phyloP scores from a whole-genome alignment of 2,113 vertebrate genomes.

The Burhinus oedicnemus region DNA sequence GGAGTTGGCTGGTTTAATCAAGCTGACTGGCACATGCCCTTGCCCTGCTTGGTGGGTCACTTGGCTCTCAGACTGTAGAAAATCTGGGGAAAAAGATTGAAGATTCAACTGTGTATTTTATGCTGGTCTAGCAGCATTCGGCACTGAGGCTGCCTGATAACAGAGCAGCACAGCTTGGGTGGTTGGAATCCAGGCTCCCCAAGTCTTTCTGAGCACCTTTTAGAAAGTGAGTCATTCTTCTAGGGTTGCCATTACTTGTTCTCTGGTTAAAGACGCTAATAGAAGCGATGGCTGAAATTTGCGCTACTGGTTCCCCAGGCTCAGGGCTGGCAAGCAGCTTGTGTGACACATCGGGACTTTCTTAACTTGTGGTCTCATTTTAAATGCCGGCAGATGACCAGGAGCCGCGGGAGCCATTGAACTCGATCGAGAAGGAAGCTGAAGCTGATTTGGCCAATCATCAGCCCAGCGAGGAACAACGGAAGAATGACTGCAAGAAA shows the following conservation, averaged over 20 bases:
- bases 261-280: not conserved
- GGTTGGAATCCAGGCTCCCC: not conserved
- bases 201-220: not conserved
- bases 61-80: not conserved
- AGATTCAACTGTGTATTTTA: not conserved
- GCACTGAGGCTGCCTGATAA: not conserved
- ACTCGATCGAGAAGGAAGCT: conserved; percentile 57
- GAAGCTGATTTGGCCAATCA: conserved; percentile 29
- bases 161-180: not conserved
- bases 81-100: not conserved
- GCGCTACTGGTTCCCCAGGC: not conserved
- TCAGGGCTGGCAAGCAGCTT: not conserved
- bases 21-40: not conserved
- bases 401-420: conserved; percentile 76
- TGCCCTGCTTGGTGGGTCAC: not conserved
- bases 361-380: not conserved
- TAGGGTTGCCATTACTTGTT: not conserved
- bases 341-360: not conserved
- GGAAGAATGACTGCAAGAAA: conserved; percentile 65
- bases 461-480: not conserved
- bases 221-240: not conserved
- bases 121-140: not conserved
- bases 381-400: conserved; percentile 78
- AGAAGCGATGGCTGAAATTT: not conserved
- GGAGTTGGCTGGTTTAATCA: not conserved